Conservation (phyloP, 2,113 vertebrate species). For the Calyptomena viridis region DNA sequence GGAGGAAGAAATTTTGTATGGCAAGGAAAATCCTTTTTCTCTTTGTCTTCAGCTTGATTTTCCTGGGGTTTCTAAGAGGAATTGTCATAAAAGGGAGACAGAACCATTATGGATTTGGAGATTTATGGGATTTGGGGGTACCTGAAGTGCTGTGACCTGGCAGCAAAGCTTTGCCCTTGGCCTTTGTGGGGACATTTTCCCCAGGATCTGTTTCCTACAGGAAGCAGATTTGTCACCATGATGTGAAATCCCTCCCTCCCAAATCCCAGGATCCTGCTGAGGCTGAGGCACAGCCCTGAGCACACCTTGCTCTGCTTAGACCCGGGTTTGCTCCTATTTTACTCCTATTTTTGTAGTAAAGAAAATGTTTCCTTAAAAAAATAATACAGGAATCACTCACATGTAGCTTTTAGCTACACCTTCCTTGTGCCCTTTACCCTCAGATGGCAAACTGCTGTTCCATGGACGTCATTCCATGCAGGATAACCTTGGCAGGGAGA, state of each 20-base stretch:
- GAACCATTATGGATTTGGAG: background rate
- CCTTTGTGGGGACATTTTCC: background rate
- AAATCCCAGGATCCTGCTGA: background rate
- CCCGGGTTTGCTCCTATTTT: background rate
- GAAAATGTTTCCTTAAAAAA: background rate
- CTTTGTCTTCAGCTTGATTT: background rate
- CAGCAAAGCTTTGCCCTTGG: background rate
- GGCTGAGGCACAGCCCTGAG: too few relatives aligned
- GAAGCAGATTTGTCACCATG: background rate
- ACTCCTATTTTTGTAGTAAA: background rate
- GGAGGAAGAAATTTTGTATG: background rate
- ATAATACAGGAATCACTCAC: background rate
- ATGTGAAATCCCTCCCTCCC: too few relatives aligned
- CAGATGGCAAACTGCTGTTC: background rate
- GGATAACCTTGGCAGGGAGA: background rate
- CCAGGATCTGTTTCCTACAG: background rate
- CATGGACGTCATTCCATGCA: accelerated
- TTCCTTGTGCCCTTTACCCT: background rate
- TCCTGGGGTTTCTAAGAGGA: background rate
- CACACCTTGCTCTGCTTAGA: background rate
- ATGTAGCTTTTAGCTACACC: background rate
- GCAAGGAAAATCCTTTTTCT: background rate
- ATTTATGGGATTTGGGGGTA: background rate
- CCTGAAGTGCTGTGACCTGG: background rate
- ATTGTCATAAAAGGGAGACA: background rate